Base-by-base conservation (phyloP, 2,797 vertebrate genomes). In the Poeciliopsis paucimaculata region DNA sequence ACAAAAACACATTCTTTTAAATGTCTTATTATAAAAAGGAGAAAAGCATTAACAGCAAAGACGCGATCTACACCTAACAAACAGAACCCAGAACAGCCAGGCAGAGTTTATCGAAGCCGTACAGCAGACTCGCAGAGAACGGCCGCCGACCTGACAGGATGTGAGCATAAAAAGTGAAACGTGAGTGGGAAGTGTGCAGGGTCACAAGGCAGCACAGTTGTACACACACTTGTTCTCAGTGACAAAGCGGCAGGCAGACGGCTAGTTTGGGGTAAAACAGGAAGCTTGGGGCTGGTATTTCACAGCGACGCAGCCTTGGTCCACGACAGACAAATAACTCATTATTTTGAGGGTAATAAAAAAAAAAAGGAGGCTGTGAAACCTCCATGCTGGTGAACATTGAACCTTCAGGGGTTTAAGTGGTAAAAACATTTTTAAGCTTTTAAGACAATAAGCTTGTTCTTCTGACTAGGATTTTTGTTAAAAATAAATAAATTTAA, bases 111-210 rank as follows among this genome's bases (percentile, higher is more conserved):
- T 8, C 18, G 68, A 77, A 46, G 53, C 64, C 45, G 76, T 77
- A 68, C 16, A 23, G 76, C 77, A 80, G 64, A 82, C 79, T 77
- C 16, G 80, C 81, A 86, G 77, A 89, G 85, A 81, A 83, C 82
- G 73, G 84, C 55, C 72, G 79, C 84, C 85, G 80, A 64, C 26
- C 87, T 84, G 90, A 90, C 93, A 93, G 93, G 93, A 95, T 87
- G 87, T 28, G 84, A 89, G 88, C 82, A 66, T 78, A 82, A 92
- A 94, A 94, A 94, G 93, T 94, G 90, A 94, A 94, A 94, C 86
- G 90, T 90, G 91, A 93, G 91, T 81, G 84, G 93, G 92, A 95
- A 93, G 92, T 88, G 87, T 82, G 83, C 82, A 41, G 80, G 88
- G 89, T 92, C 91, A 91, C 86, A 80, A 87, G 87, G 84, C 87